Evolutionary conservation across 2,888 invertebrate species (phyloP).

Genomic region (Hydriomena furcata): DNA sequence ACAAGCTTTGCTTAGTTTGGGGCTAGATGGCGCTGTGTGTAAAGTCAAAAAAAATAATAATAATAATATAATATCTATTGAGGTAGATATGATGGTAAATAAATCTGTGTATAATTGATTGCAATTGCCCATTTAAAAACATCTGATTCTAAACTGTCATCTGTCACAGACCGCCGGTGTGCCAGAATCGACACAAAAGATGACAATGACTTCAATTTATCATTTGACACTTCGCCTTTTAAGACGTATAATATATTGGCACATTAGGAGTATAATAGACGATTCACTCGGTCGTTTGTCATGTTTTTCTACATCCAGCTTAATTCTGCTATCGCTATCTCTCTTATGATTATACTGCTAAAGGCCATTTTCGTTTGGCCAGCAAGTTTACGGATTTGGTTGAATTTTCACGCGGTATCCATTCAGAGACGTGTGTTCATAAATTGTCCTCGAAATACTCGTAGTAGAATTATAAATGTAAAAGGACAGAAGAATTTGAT

Average conservation of each 20-base stretch:
- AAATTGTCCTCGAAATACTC: slow-evolving; percentile 60
- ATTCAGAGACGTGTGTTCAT: slow-evolving; percentile 54
- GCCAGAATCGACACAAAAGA: slow-evolving; percentile 49
- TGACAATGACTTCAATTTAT: slow-evolving; percentile 67
- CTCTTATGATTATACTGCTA: slow-evolving; percentile 22
- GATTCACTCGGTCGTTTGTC: slow-evolving; percentile 70
- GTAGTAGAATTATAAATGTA: slow-evolving; percentile 51
- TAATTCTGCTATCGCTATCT: slow-evolving; percentile 15
- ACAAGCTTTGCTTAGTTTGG: too few relatives aligned
- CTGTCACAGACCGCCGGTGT: slow-evolving; percentile 46
- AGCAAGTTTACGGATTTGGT: slow-evolving; percentile 5
- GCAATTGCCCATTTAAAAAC: slow-evolving; percentile 49
- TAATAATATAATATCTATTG: too few relatives aligned
- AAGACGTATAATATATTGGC: slow-evolving; percentile 75
- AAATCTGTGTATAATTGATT: too few relatives aligned
- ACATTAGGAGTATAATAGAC: slow-evolving; percentile 78
- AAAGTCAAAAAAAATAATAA: too few relatives aligned
- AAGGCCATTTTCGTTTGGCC: slow-evolving; percentile 22
- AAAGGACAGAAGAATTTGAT: slow-evolving; percentile 45
- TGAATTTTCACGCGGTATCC: slow-evolving; percentile 39
- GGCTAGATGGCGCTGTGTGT: too few relatives aligned
- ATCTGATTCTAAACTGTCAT: slow-evolving; percentile 51
- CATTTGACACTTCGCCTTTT: slow-evolving; percentile 64
- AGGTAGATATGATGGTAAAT: too few relatives aligned
- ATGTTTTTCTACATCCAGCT: slow-evolving; percentile 57